Base-by-base conservation (phyloP, 2,113 vertebrate genomes). In the Mesitornis unicolor region DNA sequence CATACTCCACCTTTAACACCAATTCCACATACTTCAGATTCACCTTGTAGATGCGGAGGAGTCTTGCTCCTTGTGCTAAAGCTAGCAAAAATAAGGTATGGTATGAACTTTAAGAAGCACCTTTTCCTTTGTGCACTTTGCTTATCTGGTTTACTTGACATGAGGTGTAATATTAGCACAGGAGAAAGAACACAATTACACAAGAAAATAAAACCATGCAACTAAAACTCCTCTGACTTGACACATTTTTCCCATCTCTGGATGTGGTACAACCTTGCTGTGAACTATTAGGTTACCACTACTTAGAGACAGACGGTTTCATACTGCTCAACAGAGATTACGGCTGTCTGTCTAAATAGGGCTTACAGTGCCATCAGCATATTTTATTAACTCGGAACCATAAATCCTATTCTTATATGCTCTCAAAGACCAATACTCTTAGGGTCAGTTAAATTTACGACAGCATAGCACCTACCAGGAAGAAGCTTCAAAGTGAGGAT, bases 361-460 rank as follows among this genome's bases (percentile, higher is more conserved):
- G 92, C 86, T 96, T 97, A 96, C 85, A 94, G 95, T 74, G 92
- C 90, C 90, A 97, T 96, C 94, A 96, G 95, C 95, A 96, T 97
- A 96, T 97, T 96, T 96, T 95, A 96, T 96, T 97, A 96, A 93
- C 95, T 93, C 92, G 35, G 90, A 96, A 91, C 48, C 92, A 95
- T 95, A 97, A 96, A 97, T 97, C 95, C 95, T 95, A 97, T 97
- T 96, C 87, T 95, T 93, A 86, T 87, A 77, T 65, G 63, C 80
- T 96, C 92, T 92, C 83, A 83, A 97, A 97, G 89, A 95, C 95
- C 89, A 94, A 75, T 77, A 93, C 40, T 96, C 87, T 77, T 48
- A 95, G 76, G 96, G 93, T 95, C 93, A 97, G 87, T 95, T 89
- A 95, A 93, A 97, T 96, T 94, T 95, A 82, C 84, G 94, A 91